These are phyloP conservation scores for Caenorhabditis zanzibari DNA, from an alignment of 2,888 invertebrate genomes.

Conservation along the genomic window DNA sequence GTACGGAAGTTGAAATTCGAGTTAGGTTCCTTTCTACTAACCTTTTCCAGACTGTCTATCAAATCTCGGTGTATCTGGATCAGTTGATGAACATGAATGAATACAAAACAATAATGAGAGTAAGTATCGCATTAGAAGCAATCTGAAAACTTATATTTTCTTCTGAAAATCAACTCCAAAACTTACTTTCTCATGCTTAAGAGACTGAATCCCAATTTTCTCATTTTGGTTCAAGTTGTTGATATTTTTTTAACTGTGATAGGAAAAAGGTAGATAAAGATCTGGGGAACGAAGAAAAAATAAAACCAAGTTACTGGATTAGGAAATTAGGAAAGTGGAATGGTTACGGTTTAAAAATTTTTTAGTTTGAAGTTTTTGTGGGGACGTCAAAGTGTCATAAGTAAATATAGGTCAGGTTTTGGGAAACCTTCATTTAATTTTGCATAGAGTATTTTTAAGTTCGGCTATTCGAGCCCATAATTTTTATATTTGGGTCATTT, in stretches of 20 bases:
- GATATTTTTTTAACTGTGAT: background rate
- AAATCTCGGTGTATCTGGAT: background rate
- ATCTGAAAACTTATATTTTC: background rate
- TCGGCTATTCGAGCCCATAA: too few relatives aligned
- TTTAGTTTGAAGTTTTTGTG: too few relatives aligned
- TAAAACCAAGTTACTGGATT: background rate
- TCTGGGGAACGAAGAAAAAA: background rate
- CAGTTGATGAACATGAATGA: background rate
- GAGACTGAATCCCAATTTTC: constrained; percentile 1
- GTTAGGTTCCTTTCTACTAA: background rate
- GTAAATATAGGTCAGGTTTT: too few relatives aligned
- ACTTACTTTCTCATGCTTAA: constrained; percentile 9
- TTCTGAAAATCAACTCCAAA: background rate
- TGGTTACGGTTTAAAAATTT: too few relatives aligned
- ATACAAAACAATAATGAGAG: constrained; percentile 8
- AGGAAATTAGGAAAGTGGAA: too few relatives aligned
- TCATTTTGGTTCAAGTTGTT: background rate
- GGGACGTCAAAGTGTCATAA: too few relatives aligned
- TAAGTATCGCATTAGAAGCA: constrained; percentile 6
- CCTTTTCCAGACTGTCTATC: background rate
- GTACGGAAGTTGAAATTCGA: background rate
- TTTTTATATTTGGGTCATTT: too few relatives aligned
- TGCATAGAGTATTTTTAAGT: too few relatives aligned
- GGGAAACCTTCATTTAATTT: too few relatives aligned
- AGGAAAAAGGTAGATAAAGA: background rate